phyloP scores from a whole-genome alignment of 2,888 invertebrate genomes.

The Ashinkailepas kermadecensis region DNA sequence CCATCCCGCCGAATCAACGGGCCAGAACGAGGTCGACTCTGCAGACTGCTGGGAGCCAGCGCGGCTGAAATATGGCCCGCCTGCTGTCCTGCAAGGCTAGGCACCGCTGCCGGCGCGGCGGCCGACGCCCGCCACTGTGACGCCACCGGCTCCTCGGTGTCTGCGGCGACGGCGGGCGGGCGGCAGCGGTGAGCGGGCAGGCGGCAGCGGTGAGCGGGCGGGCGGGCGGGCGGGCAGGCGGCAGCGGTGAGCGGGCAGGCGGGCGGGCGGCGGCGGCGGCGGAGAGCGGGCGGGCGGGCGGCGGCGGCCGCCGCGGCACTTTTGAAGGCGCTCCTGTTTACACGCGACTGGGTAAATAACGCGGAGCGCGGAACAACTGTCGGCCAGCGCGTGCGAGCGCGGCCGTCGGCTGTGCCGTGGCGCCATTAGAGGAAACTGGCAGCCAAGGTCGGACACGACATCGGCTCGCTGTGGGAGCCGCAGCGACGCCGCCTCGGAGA shows the following conservation, averaged over 20 bases:
- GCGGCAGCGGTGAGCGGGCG: too few species aligned
- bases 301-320: background rate
- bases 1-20: too few species aligned
- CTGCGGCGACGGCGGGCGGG: background rate
- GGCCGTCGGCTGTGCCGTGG: background rate
- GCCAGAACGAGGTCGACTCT: background rate
- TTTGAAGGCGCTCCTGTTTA: constrained; percentile 2
- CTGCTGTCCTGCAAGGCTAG: background rate
- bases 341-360: background rate
- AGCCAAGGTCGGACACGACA: background rate
- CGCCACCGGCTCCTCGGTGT: background rate
- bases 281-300: background rate
- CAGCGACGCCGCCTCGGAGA: too few species aligned
- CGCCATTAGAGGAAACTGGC: background rate
- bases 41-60: background rate
- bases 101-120: too few species aligned
- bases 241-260: background rate
- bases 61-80: background rate
- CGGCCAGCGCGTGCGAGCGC: background rate
- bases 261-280: background rate
- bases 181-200: too few species aligned
- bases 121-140: background rate
- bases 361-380: background rate
- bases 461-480: too few species aligned
- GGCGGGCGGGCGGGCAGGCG: background rate